Conservation (phyloP, 2,797 vertebrate genomes). For the Emydoidea blandingii region DNA sequence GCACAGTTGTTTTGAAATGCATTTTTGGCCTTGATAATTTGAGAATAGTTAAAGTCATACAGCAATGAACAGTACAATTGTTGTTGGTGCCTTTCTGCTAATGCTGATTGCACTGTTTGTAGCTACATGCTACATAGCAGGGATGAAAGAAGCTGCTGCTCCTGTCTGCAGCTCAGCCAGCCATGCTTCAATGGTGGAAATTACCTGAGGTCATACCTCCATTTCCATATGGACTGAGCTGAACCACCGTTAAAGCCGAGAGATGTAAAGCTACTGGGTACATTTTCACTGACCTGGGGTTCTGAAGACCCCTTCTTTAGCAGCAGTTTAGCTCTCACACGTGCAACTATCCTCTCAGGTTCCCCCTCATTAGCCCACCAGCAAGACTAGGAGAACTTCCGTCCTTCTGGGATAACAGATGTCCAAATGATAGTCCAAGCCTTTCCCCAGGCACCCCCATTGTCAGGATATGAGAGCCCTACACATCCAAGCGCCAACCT, state of each 20-base stretch:
- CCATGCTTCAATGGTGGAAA: slow-evolving; percentile 6
- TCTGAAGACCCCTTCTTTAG: not conserved
- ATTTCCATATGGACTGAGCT: slow-evolving; percentile 23
- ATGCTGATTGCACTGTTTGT: slow-evolving; percentile 39
- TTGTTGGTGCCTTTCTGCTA: slow-evolving; percentile 58
- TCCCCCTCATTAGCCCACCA: not conserved
- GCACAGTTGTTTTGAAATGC: not conserved
- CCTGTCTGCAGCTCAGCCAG: not conserved
- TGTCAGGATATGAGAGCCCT: too few relatives aligned
- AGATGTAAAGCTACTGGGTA: not conserved
- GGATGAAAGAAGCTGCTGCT: not conserved
- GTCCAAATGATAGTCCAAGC: not conserved
- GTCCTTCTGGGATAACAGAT: not conserved
- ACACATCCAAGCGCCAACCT: too few relatives aligned
- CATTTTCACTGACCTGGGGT: not conserved
- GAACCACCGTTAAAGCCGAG: not conserved
- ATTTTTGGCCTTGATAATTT: slow-evolving; percentile 42
- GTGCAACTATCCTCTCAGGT: not conserved
- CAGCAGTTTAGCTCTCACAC: not conserved
- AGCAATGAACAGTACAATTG: slow-evolving; percentile 45
- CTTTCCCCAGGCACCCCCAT: too few relatives aligned
- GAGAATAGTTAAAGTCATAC: not conserved
- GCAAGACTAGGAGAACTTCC: not conserved
- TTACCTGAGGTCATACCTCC: slow-evolving; percentile 40
- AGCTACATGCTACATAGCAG: not conserved